Evolutionary conservation across 1,140 invertebrate species (phyloP).

Genomic region (Papilio dardanus): DNA sequence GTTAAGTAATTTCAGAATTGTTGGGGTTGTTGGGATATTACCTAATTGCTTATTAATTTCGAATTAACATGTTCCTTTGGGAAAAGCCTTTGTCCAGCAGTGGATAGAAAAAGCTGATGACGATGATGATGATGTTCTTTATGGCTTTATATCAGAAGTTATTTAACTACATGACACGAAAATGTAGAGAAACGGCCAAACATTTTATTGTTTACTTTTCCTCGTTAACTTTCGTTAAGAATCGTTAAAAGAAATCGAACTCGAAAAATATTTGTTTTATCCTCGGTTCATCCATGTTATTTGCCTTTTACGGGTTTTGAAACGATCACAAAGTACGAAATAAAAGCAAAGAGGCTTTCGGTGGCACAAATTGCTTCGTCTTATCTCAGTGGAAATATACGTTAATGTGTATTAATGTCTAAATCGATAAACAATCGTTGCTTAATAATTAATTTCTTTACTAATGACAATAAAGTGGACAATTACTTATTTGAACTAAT

Average conservation of each 20-base stretch:
- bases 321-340: conserved; percentile 27
- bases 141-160: neutral
- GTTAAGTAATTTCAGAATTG: neutral
- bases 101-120: too few species aligned
- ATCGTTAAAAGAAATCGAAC: conserved; percentile 30
- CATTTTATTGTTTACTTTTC: neutral
- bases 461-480: neutral
- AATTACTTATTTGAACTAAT: too few species aligned
- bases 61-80: neutral
- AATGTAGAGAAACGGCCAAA: neutral
- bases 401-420: conserved; percentile 9
- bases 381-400: conserved; percentile 24
- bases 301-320: conserved; percentile 27
- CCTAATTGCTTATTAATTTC: neutral
- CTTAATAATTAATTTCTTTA: neutral
- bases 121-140: too few species aligned
- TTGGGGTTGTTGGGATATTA: neutral
- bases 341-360: conserved; percentile 25
- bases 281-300: conserved; percentile 28
- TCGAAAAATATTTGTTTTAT: conserved; percentile 33
- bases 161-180: neutral
- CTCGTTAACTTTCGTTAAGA: conserved; percentile 24
- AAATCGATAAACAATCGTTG: neutral
- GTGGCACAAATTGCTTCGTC: conserved; percentile 31
- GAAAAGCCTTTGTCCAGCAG: too few species aligned